phyloP scores from a whole-genome alignment of 2,888 invertebrate species.

The Brachynemurus nebulosus region DNA sequence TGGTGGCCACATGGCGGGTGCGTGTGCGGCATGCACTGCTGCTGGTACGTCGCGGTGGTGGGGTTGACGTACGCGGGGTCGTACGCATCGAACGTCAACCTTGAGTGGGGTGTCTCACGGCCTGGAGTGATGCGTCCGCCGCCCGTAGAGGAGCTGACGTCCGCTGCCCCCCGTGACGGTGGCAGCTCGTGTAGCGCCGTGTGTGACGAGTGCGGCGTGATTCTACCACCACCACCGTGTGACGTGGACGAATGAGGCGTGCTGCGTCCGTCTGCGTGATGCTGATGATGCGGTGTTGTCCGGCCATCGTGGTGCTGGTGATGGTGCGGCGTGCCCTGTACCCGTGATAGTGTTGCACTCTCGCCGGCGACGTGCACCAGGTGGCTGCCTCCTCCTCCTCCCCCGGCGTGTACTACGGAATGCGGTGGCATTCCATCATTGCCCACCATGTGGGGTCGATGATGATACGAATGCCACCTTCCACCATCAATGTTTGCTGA shows the following conservation, averaged over 20 bases:
- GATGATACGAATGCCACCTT: neutral
- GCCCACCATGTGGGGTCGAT: neutral
- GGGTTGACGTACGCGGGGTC: neutral
- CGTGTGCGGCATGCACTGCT: neutral
- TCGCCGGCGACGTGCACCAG: neutral
- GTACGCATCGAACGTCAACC: neutral
- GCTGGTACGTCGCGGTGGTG: neutral
- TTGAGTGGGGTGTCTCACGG: neutral
- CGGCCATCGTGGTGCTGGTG: slow-evolving; percentile 28
- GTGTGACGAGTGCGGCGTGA: slow-evolving; percentile 4
- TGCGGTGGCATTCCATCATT: neutral
- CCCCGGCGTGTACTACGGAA: slow-evolving; percentile 8
- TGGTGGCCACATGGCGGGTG: neutral
- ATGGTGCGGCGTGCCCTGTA: slow-evolving; percentile 18
- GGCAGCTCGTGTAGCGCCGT: slow-evolving; percentile 2
- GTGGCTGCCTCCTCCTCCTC: slow-evolving; percentile 9
- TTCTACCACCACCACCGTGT: slow-evolving; percentile 1
- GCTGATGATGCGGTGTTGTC: slow-evolving; percentile 29
- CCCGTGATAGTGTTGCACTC: slow-evolving; percentile 1
- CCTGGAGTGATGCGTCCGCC: neutral
- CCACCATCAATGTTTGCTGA: neutral
- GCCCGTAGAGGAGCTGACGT: too few species aligned
- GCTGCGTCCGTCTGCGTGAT: slow-evolving; percentile 29
- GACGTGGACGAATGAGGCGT: slow-evolving; percentile 24
- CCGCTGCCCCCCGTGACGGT: too few species aligned